Base-by-base conservation (phyloP, 2,888 invertebrate genomes). In the Harmothoe impar region DNA sequence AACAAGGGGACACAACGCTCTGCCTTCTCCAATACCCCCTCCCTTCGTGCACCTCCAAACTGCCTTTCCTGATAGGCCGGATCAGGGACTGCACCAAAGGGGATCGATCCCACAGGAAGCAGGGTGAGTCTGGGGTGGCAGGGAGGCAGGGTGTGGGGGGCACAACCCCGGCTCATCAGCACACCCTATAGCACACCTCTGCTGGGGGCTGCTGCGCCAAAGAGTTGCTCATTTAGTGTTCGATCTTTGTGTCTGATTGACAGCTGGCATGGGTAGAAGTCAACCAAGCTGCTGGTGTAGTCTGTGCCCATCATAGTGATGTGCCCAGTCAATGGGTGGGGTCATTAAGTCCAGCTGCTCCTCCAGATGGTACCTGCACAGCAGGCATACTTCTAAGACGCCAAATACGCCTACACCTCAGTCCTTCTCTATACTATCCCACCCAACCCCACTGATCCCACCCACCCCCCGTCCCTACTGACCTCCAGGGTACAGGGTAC, bases 241-340 rank as follows among this genome's bases (percentile, higher is more conserved):
- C 62, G 62, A 62, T 62, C 62, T n/a, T 52, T 17, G 54, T n/a
- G 54, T 52, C 12, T 52, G 54, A 52, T 52, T 52, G 54, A 52
- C 54, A 52, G 54, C 10, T 17, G 17, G 54, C 17, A 52, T 52
- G 54, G 54, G 54, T 10, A 17, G 10, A 52, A 52, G 54, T 52
- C 54, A 52, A 52, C 54, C 10, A 10, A 52, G 54, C 54, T 17
- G 17, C 10, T 17, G 12, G 54, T 52, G 15, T 3, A 43, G 62
- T 20, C 23, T 62, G 23, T 62, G 62, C 20, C 62, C 62, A 20
- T 62, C 1, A n/a, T 62, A 62, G 62, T 20, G 62, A n/a, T 62
- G n/a, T 20, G 62, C 62, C 62, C 62, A 62, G 62, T 62, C 62
- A 62, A 62, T 62, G 62, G 62, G 15, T 62, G 62, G 62, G 62